phyloP scores from a whole-genome alignment of 1,140 invertebrate species.

The Neodiprion virginianus region DNA sequence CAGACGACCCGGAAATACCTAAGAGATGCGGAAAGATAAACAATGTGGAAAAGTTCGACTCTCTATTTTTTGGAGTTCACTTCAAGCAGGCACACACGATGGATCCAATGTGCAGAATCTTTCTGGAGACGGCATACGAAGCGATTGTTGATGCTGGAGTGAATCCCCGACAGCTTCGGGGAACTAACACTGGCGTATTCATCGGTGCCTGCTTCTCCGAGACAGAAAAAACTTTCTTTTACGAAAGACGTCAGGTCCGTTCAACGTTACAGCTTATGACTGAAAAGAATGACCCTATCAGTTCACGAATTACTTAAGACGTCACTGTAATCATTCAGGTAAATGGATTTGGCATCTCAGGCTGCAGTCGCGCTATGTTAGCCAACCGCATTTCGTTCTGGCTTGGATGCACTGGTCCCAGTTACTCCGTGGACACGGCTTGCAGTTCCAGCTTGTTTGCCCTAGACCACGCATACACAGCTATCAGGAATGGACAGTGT shows the following conservation, averaged over 20 bases:
- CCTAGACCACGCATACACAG: slow-evolving; percentile 80
- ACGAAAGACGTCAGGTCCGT: slow-evolving; percentile 66
- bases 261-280: too few species aligned
- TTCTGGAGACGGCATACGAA: slow-evolving; percentile 86
- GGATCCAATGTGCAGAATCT: slow-evolving; percentile 87
- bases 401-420: slow-evolving; percentile 76
- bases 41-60: slow-evolving; percentile 82
- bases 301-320: too few species aligned
- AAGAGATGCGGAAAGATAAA: slow-evolving; percentile 81
- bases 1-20: slow-evolving; percentile 72
- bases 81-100: slow-evolving; percentile 84
- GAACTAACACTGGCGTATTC: slow-evolving; percentile 81
- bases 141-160: slow-evolving; percentile 87
- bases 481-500: slow-evolving; percentile 78
- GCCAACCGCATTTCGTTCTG: slow-evolving; percentile 87
- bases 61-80: slow-evolving; percentile 82
- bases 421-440: slow-evolving; percentile 85
- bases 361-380: slow-evolving; percentile 89
- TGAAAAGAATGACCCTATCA: too few species aligned
- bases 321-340: slow-evolving; percentile 34
- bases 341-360: slow-evolving; percentile 58
- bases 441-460: slow-evolving; percentile 90
- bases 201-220: slow-evolving; percentile 83
- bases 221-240: slow-evolving; percentile 74
- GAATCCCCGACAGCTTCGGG: slow-evolving; percentile 63